Base-by-base conservation (phyloP, 2,888 invertebrate species). In the Diadromus collaris region DNA sequence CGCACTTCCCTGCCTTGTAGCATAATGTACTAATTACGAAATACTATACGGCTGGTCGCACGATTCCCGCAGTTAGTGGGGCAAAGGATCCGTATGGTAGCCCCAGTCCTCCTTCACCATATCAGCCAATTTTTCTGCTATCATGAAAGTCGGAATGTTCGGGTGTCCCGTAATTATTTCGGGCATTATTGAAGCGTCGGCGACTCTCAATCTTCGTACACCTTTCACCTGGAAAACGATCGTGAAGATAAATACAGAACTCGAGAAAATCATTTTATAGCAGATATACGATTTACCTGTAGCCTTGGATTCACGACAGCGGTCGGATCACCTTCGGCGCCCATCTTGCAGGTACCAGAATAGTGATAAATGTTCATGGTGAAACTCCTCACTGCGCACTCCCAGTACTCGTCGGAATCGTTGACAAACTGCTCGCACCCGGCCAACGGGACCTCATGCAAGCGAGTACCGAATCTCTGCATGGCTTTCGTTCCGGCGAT, bases 271-370 rank as follows among this genome's bases (percentile, higher is more conserved):
- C 21, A 0, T 51, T 4, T 19, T 24, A 19, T 51, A 9, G 7
- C 13, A 2, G 16, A 16, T 21, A 6, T 92, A 10, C 7, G 54
- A 58, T 78, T 88, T 1, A 94, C 94, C 82, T 90, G 90, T 3
- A 95, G 88, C 83, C 93, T 91, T 0, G 93, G 91, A 86, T 95
- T 93, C 0, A 95, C 95, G 0, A 95, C 93, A 0, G 94, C 93
- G 0, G 92, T 91, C 0, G 92, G 89, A 85, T 95, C 95, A 0
- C 89, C 86, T 0, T 85, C 61, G 0, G 94, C 93, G 0, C 95
- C 95, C 95, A 95, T 95, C 88, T 94, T 94, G 83, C 95, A 94
- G 0, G 95, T 95, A 1, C 94, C 93, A 6, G 82, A 82, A 82
- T 94, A 93, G 87, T 95, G 95, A 85, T 94, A 94, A 13, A 94